phyloP scores from a whole-genome alignment of 2,888 invertebrate species.

The Cheilosia variabilis region DNA sequence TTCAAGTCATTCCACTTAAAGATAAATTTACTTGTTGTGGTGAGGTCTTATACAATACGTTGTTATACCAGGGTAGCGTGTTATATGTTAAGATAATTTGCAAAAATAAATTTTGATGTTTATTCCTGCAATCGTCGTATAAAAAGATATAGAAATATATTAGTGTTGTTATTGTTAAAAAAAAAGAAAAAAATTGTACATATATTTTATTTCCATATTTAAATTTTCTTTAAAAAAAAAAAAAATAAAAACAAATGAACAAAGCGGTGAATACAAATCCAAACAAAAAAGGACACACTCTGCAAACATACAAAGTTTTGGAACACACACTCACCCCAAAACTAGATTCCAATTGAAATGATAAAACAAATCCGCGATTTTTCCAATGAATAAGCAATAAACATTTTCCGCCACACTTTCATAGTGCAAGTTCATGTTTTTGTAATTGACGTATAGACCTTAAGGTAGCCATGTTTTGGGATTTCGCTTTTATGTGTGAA shows the following conservation, averaged over 20 bases:
- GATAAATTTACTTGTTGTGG: not conserved
- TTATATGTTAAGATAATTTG: slow-evolving; percentile 42
- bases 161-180: slow-evolving; percentile 21
- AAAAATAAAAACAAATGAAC: not conserved
- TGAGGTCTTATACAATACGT: slow-evolving; percentile 50
- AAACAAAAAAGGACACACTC: not conserved
- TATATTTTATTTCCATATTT: no score
- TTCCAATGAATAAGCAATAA: slow-evolving; percentile 32
- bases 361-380: slow-evolving; percentile 14
- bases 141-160: slow-evolving; percentile 14
- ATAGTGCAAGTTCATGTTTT: slow-evolving; percentile 40
- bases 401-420: slow-evolving; percentile 39
- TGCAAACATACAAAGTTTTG: not conserved
- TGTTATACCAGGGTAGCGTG: slow-evolving; percentile 21
- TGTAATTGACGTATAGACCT: slow-evolving; percentile 14
- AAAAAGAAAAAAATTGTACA: not conserved
- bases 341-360: not conserved
- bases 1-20: not conserved
- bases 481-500: slow-evolving; percentile 31
- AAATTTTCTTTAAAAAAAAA: not conserved
- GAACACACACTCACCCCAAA: slow-evolving; percentile 10
- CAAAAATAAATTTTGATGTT: slow-evolving; percentile 32
- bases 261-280: not conserved
- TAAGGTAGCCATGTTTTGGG: slow-evolving; percentile 15
- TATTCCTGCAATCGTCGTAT: slow-evolving; percentile 20